Conservation (phyloP, 2,888 invertebrate genomes). For the Bombylius major region DNA sequence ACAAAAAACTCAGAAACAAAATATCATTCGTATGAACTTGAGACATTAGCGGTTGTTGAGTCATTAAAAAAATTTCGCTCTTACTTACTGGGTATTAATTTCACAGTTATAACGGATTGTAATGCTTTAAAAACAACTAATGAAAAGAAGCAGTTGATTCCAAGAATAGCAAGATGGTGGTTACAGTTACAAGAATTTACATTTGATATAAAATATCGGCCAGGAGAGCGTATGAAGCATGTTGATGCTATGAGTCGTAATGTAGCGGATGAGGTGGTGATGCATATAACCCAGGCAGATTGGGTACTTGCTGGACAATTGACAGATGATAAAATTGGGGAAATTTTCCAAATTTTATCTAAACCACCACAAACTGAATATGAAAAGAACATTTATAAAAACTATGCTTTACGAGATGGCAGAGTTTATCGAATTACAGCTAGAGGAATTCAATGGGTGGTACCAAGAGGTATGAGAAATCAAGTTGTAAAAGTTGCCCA, state of each 20-base stretch:
- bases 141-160: constrained; percentile 13
- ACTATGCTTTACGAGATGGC: no score
- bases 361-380: background rate
- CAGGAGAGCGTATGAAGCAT: background rate
- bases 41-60: background rate
- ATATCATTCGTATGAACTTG: constrained; percentile 16
- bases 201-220: background rate
- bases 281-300: background rate
- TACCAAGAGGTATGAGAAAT: no score
- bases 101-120: constrained; percentile 18
- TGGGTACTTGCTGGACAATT: constrained; percentile 2
- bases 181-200: no score
- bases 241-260: background rate
- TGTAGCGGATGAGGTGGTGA: background rate
- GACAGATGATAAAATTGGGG: background rate
- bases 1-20: constrained; percentile 18
- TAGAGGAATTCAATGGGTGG: no score
- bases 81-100: constrained; percentile 3
- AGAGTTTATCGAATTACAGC: no score
- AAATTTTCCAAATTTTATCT: background rate
- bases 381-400: no score
- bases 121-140: constrained; percentile 14
- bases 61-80: constrained; percentile 5
- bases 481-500: no score
- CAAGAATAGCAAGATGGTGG: no score